Conservation (phyloP, 2,888 invertebrate genomes). For the Acanthacorydalis orientalis region DNA sequence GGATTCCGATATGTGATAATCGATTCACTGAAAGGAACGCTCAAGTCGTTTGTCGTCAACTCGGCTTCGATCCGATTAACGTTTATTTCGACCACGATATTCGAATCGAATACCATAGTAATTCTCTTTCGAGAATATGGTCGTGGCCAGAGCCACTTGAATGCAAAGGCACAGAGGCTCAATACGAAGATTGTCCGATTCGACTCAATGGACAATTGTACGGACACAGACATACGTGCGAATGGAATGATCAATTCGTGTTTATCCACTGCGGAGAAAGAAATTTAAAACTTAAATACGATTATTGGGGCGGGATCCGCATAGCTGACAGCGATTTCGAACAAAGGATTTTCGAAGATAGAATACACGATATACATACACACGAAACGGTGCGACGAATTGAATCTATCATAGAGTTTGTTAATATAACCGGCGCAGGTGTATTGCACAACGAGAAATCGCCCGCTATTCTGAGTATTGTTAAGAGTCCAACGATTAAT, state of each 20-base stretch:
- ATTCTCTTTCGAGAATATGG: slow-evolving; percentile 73
- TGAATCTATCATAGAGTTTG: slow-evolving; percentile 62
- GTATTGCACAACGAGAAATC: slow-evolving; percentile 89
- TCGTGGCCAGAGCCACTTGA: slow-evolving; percentile 91
- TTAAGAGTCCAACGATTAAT: slow-evolving; percentile 66
- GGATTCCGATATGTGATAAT: slow-evolving; percentile 92
- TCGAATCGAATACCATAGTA: slow-evolving; percentile 77
- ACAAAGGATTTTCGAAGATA: slow-evolving; percentile 62
- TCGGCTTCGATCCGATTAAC: slow-evolving; percentile 79
- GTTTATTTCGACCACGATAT: slow-evolving; percentile 75
- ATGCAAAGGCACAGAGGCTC: slow-evolving; percentile 58
- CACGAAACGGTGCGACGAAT: slow-evolving; percentile 50
- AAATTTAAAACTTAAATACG: slow-evolving; percentile 42
- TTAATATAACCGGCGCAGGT: slow-evolving; percentile 84
- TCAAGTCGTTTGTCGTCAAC: slow-evolving; percentile 86
- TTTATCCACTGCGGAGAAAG: slow-evolving; percentile 79
- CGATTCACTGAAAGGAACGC: slow-evolving; percentile 94
- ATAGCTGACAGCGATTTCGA: slow-evolving; percentile 85
- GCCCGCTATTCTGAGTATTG: slow-evolving; percentile 79
- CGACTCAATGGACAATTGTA: slow-evolving; percentile 79
- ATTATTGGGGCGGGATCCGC: slow-evolving; percentile 94
- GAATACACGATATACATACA: slow-evolving; percentile 65
- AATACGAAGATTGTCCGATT: slow-evolving; percentile 70
- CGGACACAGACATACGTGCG: slow-evolving; percentile 69
- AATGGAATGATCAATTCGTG: slow-evolving; percentile 81